Percentiles rank a stretch among this genome's conserved stretches.
phyloP scores from a whole-genome alignment of 2,113 vertebrate genomes.

The Reinhardtius hippoglossoides region DNA sequence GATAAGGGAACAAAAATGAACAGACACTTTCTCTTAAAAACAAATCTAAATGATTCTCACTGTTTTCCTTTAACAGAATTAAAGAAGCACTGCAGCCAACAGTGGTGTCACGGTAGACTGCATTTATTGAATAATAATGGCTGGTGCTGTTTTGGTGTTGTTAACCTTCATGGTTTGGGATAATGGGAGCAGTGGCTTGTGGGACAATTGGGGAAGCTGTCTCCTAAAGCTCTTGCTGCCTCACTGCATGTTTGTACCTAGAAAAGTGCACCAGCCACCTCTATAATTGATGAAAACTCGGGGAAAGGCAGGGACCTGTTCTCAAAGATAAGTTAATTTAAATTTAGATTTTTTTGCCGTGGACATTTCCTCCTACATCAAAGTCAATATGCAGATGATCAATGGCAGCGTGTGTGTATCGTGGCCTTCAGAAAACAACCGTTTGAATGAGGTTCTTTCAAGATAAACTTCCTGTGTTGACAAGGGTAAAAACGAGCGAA shows the following conservation, averaged over 20 bases:
- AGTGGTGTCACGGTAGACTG: constrained; percentile 20
- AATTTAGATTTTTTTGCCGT: constrained; percentile 7
- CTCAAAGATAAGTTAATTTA: constrained; percentile 33
- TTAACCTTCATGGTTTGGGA: constrained; percentile 48
- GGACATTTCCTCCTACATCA: constrained; percentile 20
- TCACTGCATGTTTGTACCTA: constrained; percentile 43
- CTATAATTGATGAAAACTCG: constrained; percentile 71
- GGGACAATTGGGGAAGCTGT: constrained; percentile 34
- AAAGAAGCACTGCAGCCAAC: constrained; percentile 19
- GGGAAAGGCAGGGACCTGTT: not conserved
- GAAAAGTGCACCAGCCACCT: constrained; percentile 49
- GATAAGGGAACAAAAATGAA: not conserved
- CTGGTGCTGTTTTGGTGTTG: constrained; percentile 28
- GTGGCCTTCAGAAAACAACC: not conserved
- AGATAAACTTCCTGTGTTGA: not conserved
- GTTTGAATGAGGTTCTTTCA: constrained; percentile 2
- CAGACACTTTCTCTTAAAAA: constrained; percentile 4
- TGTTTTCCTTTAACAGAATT: constrained; percentile 16
- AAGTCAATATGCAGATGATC: constrained; percentile 26
- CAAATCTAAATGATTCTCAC: constrained; percentile 29
- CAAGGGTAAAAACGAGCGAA: not conserved
- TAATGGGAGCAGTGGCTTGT: constrained; percentile 39
- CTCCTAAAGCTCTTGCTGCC: constrained; percentile 54
- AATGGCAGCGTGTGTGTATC: constrained; percentile 2
- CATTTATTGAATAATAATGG: constrained; percentile 51